phyloP scores from a whole-genome alignment of 2,888 invertebrate species.

The Drosophila engyochracea region DNA sequence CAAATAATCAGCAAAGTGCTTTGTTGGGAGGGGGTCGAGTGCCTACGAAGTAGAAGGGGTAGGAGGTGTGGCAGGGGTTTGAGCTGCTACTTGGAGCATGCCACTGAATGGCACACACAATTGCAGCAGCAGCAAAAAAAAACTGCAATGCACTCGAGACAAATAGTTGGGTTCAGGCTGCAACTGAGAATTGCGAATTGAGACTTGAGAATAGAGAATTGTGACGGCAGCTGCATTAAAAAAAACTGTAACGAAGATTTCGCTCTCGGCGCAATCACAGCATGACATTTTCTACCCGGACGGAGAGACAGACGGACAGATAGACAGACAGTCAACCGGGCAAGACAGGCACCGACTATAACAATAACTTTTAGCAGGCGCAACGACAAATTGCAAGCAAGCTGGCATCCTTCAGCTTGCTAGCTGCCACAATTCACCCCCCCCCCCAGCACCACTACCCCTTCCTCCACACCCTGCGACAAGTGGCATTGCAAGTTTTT shows the following conservation, averaged over 20 bases:
- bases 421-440: background rate
- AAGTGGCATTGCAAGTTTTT: slow-evolving; percentile 37
- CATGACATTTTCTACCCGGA: slow-evolving; percentile 60
- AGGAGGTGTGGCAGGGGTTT: slow-evolving; percentile 3
- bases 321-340: slow-evolving; percentile 42
- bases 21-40: slow-evolving; percentile 27
- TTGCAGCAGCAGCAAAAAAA: slow-evolving; percentile 39
- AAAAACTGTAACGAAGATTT: slow-evolving; percentile 48
- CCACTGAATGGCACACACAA: slow-evolving; percentile 57
- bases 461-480: background rate
- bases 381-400: slow-evolving; percentile 56
- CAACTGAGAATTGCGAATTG: slow-evolving; percentile 1
- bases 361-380: slow-evolving; percentile 55
- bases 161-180: slow-evolving; percentile 42
- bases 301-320: slow-evolving; percentile 40
- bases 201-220: slow-evolving; percentile 16
- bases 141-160: slow-evolving; percentile 77
- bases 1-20: slow-evolving; percentile 77
- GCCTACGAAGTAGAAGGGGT: background rate
- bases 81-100: slow-evolving; percentile 45
- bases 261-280: slow-evolving; percentile 72
- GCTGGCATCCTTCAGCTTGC: slow-evolving; percentile 34
- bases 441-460: background rate
- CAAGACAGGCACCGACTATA: slow-evolving; percentile 31
- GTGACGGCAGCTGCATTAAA: slow-evolving; percentile 30